These are phyloP conservation scores for Tetragnatha montana DNA, from an alignment of 2,888 invertebrate genomes.

Conservation along the genomic window DNA sequence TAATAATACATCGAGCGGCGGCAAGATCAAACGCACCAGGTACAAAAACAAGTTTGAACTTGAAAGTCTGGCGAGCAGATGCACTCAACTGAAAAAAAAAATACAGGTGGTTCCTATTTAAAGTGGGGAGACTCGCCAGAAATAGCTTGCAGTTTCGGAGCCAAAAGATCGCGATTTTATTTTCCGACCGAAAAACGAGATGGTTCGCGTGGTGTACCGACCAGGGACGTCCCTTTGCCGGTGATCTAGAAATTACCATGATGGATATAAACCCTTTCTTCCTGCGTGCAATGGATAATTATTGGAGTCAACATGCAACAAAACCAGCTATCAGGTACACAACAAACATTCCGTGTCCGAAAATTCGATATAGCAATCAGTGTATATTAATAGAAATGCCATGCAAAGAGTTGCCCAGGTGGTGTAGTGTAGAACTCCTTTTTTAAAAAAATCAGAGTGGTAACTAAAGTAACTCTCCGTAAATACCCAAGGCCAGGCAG, in stretches of 20 bases:
- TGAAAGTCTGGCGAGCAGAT: neutral
- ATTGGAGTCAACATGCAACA: neutral
- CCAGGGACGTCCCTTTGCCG: neutral
- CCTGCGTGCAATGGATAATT: neutral
- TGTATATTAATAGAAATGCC: neutral
- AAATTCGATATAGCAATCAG: neutral
- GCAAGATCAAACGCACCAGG: neutral
- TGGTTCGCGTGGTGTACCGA: neutral
- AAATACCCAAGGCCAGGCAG: too few species aligned
- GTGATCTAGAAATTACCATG: neutral
- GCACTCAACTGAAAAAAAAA: neutral
- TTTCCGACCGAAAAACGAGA: neutral
- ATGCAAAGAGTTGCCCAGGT: too few species aligned
- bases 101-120: constrained; percentile 59
- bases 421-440: too few species aligned
- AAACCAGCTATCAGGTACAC: neutral
- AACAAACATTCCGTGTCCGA: neutral
- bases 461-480: too few species aligned
- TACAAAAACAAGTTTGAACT: neutral
- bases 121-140: constrained; percentile 6
- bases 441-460: too few species aligned
- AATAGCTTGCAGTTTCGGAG: constrained; percentile 13
- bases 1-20: too few species aligned
- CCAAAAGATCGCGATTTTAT: constrained; percentile 26
- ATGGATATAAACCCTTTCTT: neutral